Conservation (phyloP, 2,113 vertebrate genomes). For the zebrafish (Danio rerio) region DNA sequence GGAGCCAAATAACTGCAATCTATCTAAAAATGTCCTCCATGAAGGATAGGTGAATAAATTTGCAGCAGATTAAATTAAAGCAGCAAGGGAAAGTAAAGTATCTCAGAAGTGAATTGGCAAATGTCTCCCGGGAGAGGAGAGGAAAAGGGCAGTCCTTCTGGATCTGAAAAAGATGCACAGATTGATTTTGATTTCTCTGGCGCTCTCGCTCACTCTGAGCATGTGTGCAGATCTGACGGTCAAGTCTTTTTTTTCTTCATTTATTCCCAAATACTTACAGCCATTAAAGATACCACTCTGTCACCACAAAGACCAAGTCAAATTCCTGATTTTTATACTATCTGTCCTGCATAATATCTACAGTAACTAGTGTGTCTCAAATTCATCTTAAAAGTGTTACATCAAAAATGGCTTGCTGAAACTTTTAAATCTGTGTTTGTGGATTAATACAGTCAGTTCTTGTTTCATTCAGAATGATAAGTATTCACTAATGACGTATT, state of each 20-base stretch:
- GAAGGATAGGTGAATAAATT: slow-evolving; percentile 21
- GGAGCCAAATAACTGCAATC: slow-evolving; percentile 33
- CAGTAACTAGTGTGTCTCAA: not conserved
- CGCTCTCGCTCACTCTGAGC: slow-evolving; percentile 18
- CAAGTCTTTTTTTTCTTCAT: slow-evolving; percentile 20
- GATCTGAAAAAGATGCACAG: slow-evolving; percentile 40
- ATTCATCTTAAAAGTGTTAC: not conserved
- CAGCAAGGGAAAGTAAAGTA: slow-evolving; percentile 4
- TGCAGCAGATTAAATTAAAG: slow-evolving; percentile 31
- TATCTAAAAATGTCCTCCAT: slow-evolving; percentile 15
- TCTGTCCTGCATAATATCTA: not conserved
- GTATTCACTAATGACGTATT: too few species aligned
- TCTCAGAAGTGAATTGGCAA: slow-evolving; percentile 31
- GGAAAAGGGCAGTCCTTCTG: slow-evolving; percentile 28
- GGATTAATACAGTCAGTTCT: too few species aligned
- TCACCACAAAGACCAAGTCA: slow-evolving; percentile 13
- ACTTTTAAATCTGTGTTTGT: not conserved
- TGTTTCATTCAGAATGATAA: too few species aligned
- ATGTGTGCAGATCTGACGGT: slow-evolving; percentile 21
- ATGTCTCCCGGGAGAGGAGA: slow-evolving; percentile 31
- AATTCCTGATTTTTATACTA: not conserved
- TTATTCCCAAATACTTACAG: slow-evolving; percentile 25
- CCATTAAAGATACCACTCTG: slow-evolving; percentile 27
- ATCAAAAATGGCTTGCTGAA: not conserved
- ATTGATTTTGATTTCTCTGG: slow-evolving; percentile 56